A percentile compares a stretch with the other conserved stretches of the same genome.
Evolutionary conservation across 2,113 vertebrate species (phyloP).

Genomic region (Pseudonaja textilis): DNA sequence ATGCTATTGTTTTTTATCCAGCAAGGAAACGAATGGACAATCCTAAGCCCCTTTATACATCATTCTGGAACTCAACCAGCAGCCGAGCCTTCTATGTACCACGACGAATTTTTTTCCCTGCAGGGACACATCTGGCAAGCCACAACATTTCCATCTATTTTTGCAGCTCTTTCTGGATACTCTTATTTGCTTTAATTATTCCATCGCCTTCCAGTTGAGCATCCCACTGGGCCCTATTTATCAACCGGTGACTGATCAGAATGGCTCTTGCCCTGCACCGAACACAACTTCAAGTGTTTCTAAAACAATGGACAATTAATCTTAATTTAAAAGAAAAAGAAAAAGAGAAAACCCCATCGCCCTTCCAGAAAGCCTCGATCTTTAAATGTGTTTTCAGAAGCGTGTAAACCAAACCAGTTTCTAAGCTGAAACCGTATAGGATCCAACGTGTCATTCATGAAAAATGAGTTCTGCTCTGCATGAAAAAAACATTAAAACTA

Average conservation of each 20-base stretch:
- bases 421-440: background rate
- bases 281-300: background rate
- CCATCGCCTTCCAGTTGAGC: background rate
- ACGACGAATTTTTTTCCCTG: background rate
- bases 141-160: background rate
- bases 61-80: background rate
- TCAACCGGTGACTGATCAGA: background rate
- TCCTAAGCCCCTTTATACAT: background rate
- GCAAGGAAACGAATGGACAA: background rate
- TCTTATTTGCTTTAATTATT: conserved; percentile 8
- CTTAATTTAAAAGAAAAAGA: conserved; percentile 1
- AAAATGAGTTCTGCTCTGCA: conserved; percentile 54
- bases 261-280: background rate
- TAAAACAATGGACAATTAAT: background rate
- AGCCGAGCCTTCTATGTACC: too few species aligned
- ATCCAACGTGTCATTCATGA: conserved; percentile 45
- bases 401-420: conserved; percentile 28
- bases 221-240: background rate
- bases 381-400: background rate
- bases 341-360: background rate
- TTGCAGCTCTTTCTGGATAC: background rate
- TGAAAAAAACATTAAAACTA: conserved; percentile 55
- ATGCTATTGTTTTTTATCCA: background rate
- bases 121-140: background rate
- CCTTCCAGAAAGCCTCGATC: background rate